Evolutionary conservation across 2,797 vertebrate species (phyloP), one percentile per base, ranked within the genome.

Genomic region (Rhinichthys osculus): DNA sequence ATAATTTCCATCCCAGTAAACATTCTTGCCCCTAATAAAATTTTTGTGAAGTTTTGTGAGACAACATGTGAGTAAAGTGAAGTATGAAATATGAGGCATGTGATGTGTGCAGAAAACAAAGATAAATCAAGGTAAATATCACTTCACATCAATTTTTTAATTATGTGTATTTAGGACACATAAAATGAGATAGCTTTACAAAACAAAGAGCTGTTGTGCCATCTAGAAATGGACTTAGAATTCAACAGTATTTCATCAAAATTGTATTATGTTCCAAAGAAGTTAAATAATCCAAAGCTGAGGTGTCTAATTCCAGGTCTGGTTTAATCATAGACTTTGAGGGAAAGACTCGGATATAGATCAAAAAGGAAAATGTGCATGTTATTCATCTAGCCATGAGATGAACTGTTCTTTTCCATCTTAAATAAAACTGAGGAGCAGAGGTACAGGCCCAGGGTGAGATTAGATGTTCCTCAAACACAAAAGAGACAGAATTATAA

Each of bases 401-500:
- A 83, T 33, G 13, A 76, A 76, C 23, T 7, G 19, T 50, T 76
- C 23, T 81, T 81, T 81, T 47, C 38, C 57, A 72, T 62, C 17
- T 73, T 66, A 64, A 74, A 83, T 83, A n/a, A 66, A 66, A 59
- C 59, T 40, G 33, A n/a, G 47, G 35, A 42, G 16, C 73, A 78
- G 82, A 83, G 40, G 69, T 72, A 59, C 38, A 33, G 59, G 50
- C 44, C 40, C 70, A 47, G 40, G 62, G 42, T 77, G n/a, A 78
- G 66, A 78, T 62, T 16, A 79, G 50, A 85, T 72, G 14, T 50
- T 85, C 42, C 23, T 85, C 9, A 85, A 62, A 62, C 67, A 79
- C 38, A 35, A 71, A 62, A 38, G 38, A 59, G 83, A 85, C 74
- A 85, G 76, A 79, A 79, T 79, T 85, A 70, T 79, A 27, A 71